phyloP scores from a whole-genome alignment of 1,140 invertebrate genomes.

The Eubasilissa regina region DNA sequence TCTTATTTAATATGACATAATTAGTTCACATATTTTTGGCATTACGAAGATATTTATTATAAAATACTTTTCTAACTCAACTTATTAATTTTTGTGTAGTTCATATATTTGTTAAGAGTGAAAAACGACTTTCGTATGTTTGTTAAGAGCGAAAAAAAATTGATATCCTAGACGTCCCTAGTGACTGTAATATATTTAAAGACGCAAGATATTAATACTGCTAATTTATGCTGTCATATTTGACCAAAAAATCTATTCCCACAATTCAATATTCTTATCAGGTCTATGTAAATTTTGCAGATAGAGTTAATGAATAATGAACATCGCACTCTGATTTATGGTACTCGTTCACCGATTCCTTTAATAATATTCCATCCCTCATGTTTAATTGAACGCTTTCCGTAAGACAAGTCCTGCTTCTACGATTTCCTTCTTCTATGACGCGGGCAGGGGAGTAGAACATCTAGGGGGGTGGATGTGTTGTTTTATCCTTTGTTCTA shows the following conservation, averaged over 20 bases:
- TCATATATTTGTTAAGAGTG: too few relatives aligned
- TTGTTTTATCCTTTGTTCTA: not conserved
- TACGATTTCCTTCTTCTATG: not conserved
- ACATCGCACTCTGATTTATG: slow-evolving; percentile 24
- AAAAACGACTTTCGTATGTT: too few relatives aligned
- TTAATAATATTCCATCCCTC: slow-evolving; percentile 36
- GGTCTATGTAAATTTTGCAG: slow-evolving; percentile 21
- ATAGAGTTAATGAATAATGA: slow-evolving; percentile 37
- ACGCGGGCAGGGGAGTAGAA: not conserved
- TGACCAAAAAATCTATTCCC: not conserved
- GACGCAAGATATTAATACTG: too few relatives aligned
- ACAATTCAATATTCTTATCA: slow-evolving; percentile 4
- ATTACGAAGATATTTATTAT: too few relatives aligned
- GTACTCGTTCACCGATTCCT: slow-evolving; percentile 28
- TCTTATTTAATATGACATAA: too few relatives aligned
- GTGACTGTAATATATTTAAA: too few relatives aligned
- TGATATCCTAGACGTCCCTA: too few relatives aligned
- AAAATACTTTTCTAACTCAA: too few relatives aligned
- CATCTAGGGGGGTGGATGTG: not conserved
- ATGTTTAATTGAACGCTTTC: slow-evolving; percentile 35
- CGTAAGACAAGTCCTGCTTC: slow-evolving; percentile 10
- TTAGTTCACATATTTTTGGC: too few relatives aligned
- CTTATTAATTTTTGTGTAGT: too few relatives aligned
- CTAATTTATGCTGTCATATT: not conserved
- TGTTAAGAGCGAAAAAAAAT: too few relatives aligned